A percentile compares a stretch with the other conserved stretches of the same genome.
Conservation (phyloP, 2,113 vertebrate genomes). For the Anser brachyrhynchus region DNA sequence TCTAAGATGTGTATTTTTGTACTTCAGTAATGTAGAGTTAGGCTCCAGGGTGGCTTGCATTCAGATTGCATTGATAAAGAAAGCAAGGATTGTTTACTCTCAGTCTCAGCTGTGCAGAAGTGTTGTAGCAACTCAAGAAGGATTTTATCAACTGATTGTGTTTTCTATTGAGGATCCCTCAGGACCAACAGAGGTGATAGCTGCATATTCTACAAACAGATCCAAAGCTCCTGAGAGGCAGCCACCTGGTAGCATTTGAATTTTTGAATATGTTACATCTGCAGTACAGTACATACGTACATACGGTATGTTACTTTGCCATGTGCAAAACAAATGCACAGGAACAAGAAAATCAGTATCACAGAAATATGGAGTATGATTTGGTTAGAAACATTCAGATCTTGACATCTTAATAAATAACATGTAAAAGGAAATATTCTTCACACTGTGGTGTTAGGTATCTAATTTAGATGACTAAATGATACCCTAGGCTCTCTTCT, state of each 20-base stretch:
- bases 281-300: background rate
- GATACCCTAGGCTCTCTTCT: background rate
- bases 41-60: background rate
- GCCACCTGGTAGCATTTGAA: conserved; percentile 13
- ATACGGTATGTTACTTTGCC: background rate
- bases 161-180: conserved; percentile 6
- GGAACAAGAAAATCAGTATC: conserved; percentile 28
- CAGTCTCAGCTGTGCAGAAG: conserved; percentile 1
- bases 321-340: conserved; percentile 35
- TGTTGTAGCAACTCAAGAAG: background rate
- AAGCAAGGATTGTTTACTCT: background rate
- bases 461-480: conserved; percentile 3
- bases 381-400: background rate
- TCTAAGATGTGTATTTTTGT: conserved; percentile 1
- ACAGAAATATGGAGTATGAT: background rate
- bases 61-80: conserved; percentile 6
- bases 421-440: background rate
- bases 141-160: conserved; percentile 1
- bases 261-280: conserved; percentile 6
- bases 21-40: background rate
- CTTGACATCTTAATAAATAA: conserved; percentile 19
- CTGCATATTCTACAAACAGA: conserved; percentile 22
- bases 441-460: background rate
- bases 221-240: background rate
- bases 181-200: background rate